Percentiles rank a stretch among this genome's conserved stretches.
Evolutionary conservation across 1,140 invertebrate species (phyloP).

Genomic region (Solenopsis invicta): DNA sequence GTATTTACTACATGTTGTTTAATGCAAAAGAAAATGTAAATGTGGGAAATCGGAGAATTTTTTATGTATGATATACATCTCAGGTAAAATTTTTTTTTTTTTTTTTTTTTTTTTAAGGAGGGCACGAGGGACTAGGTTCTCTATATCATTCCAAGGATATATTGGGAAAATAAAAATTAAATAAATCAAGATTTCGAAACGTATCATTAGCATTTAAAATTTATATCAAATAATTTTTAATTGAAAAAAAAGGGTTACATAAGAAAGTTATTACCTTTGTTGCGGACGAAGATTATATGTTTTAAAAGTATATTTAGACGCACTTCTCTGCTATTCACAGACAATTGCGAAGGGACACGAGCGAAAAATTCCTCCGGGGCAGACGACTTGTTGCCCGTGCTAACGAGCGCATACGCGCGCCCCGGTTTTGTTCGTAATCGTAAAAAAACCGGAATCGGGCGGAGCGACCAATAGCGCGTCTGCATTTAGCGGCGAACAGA

Average conservation of each 20-base stretch:
- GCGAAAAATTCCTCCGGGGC: constrained; percentile 14
- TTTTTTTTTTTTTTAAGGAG: neutral
- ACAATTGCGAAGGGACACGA: neutral
- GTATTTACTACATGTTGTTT: neutral
- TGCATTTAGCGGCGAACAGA: constrained; percentile 52
- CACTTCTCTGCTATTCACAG: neutral
- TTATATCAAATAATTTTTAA: neutral
- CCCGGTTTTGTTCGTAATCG: constrained; percentile 72
- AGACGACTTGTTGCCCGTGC: constrained; percentile 58
- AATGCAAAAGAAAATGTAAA: constrained; percentile 19
- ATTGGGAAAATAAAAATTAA: neutral
- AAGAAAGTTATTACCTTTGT: neutral
- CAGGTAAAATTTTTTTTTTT: neutral
- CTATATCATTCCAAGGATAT: neutral
- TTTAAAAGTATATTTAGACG: neutral
- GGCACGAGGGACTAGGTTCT: neutral
- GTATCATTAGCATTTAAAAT: neutral
- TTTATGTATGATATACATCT: neutral
- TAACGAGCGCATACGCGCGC: constrained; percentile 69
- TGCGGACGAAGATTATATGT: no score
- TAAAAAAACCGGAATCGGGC: constrained; percentile 67
- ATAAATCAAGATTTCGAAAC: neutral
- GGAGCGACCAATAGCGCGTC: constrained; percentile 42
- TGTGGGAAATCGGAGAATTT: neutral
- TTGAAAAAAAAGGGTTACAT: neutral